Evolutionary conservation across 53 echinoderm and acorn worm genomes (phyloP).

Genomic region (Hippasteria phrygiana): DNA sequence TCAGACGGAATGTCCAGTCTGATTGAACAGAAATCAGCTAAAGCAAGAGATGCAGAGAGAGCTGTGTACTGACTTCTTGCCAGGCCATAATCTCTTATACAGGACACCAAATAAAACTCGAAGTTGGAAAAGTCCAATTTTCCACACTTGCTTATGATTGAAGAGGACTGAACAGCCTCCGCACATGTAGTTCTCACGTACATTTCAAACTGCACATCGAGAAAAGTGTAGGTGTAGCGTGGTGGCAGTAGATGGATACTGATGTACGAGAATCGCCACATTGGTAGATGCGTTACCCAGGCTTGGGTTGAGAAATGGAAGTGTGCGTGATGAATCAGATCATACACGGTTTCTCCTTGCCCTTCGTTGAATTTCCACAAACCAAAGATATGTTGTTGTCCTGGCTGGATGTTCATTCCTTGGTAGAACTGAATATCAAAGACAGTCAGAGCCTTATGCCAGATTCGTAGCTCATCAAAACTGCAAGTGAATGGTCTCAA

Average conservation of each 20-base stretch:
- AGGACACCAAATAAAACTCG: conserved; percentile 78
- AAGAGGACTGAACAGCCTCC: conserved; percentile 51
- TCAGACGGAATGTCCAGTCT: conserved; percentile 16
- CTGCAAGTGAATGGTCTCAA: conserved; percentile 63
- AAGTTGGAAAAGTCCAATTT: conserved; percentile 34
- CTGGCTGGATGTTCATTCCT: conserved; percentile 67
- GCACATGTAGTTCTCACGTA: conserved; percentile 42
- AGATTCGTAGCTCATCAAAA: conserved; percentile 85
- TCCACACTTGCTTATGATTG: conserved; percentile 57
- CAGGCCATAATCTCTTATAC: conserved; percentile 77
- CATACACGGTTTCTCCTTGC: conserved; percentile 69
- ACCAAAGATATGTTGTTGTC: conserved; percentile 61
- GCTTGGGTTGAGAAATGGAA: conserved; percentile 59
- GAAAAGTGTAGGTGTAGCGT: conserved; percentile 64
- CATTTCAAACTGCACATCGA: conserved; percentile 33
- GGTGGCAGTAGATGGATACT: conserved; percentile 51
- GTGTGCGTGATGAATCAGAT: conserved; percentile 64
- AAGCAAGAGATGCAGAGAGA: conserved; percentile 69
- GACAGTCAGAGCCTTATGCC: conserved; percentile 74
- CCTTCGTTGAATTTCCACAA: conserved; percentile 94
- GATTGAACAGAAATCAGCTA: conserved; percentile 76
- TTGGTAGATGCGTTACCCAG: conserved; percentile 66
- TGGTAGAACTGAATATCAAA: conserved; percentile 59
- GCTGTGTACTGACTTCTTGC: conserved; percentile 72
- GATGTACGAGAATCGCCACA: conserved; percentile 85